Conservation (phyloP, 2,888 invertebrate species). For the Hirtodrosophila histrioides region DNA sequence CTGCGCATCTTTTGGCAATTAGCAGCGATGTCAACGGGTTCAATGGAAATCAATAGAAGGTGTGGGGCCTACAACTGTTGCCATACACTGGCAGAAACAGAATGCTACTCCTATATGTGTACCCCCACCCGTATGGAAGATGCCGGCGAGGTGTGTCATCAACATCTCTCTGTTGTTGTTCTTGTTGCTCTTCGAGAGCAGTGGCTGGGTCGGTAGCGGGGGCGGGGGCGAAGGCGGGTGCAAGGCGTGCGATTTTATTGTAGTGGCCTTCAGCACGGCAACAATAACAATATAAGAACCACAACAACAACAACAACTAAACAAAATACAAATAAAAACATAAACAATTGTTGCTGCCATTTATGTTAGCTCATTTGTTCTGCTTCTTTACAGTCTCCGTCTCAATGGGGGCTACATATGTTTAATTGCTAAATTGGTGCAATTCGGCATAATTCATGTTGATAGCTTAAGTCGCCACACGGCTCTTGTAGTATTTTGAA, state of each 20-base stretch:
- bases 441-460: conserved; percentile 75
- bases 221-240: conserved; percentile 13
- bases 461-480: conserved; percentile 43
- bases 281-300: conserved; percentile 18
- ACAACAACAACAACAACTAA: conserved; percentile 4
- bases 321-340: conserved; percentile 12
- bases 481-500: conserved; percentile 35
- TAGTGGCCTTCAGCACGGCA: conserved; percentile 50
- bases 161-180: conserved; percentile 57
- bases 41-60: conserved; percentile 66
- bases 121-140: not conserved
- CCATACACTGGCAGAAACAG: conserved; percentile 11
- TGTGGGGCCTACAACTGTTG: conserved; percentile 60
- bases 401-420: conserved; percentile 60
- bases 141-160: conserved; percentile 71
- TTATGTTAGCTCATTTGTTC: conserved; percentile 62
- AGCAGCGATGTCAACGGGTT: conserved; percentile 74
- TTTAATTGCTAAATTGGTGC: conserved; percentile 79
- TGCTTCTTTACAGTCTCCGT: conserved; percentile 32
- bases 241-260: conserved; percentile 66
- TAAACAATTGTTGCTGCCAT: conserved; percentile 61
- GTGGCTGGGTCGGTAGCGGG: conserved; percentile 18
- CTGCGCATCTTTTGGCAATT: conserved; percentile 67
- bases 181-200: conserved; percentile 31
- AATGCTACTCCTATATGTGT: conserved; percentile 39